Evolutionary conservation across 2,888 invertebrate genomes (phyloP).

Genomic region (Agriopis leucophaearia): DNA sequence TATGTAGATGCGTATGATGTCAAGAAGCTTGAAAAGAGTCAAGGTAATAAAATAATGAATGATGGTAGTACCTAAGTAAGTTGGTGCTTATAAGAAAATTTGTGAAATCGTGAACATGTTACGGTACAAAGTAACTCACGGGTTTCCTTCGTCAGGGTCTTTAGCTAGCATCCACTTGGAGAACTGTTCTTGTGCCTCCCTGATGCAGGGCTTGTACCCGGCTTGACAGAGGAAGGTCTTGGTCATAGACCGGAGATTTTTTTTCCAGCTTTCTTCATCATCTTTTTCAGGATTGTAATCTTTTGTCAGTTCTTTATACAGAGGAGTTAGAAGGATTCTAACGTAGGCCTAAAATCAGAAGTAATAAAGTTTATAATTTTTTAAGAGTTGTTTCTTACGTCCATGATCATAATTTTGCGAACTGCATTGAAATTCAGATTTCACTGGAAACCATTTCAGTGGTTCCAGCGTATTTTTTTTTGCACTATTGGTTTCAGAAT

Average conservation of each 20-base stretch:
- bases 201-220: conserved; percentile 92
- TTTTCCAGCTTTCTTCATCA: conserved; percentile 89
- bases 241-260: conserved; percentile 89
- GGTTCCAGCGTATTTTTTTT: no score
- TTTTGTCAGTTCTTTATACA: conserved; percentile 89
- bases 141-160: conserved; percentile 92
- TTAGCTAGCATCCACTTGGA: conserved; percentile 91
- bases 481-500: no score
- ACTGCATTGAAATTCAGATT: no score
- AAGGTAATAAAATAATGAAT: no score
- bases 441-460: no score
- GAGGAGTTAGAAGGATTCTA: conserved; percentile 88
- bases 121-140: conserved; percentile 84
- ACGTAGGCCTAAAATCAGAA: conserved; percentile 88
- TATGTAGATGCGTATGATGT: no score
- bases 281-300: conserved; percentile 61
- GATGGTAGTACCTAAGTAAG: no score
- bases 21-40: no score
- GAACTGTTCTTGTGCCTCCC: conserved; percentile 90
- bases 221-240: conserved; percentile 91
- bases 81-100: no score
- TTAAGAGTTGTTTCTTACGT: no score
- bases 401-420: no score
- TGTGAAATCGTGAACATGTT: background rate
- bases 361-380: background rate